These are phyloP conservation scores for Pelodiscus sinensis DNA, from an alignment of 2,113 vertebrate genomes.

Conservation along the genomic window DNA sequence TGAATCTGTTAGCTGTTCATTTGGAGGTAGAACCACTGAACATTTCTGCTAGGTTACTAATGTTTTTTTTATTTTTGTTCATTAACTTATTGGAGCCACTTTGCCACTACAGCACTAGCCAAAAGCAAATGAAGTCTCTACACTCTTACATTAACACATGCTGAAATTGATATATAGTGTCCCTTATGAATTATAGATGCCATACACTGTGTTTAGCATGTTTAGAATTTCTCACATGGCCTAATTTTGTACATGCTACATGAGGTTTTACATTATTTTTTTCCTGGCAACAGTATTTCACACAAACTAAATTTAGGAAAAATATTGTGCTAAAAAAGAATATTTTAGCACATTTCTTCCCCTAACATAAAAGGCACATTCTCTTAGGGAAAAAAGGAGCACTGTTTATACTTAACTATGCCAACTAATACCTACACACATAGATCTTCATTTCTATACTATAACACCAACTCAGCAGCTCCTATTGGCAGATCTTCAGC, in stretches of 20 bases:
- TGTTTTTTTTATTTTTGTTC: conserved; percentile 25
- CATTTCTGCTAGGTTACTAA: conserved; percentile 22
- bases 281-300: neutral
- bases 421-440: conserved; percentile 27
- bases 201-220: neutral
- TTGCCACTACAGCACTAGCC: conserved; percentile 24
- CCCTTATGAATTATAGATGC: conserved; percentile 36
- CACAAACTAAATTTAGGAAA: neutral
- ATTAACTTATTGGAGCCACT: neutral
- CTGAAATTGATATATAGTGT: neutral
- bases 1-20: neutral
- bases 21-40: neutral
- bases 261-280: neutral
- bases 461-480: neutral
- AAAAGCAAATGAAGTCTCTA: conserved; percentile 29
- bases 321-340: neutral
- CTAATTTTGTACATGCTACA: neutral
- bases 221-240: neutral
- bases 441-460: conserved; percentile 28
- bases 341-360: neutral
- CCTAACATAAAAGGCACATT: neutral
- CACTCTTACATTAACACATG: conserved; percentile 33
- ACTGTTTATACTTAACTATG: conserved; percentile 5
- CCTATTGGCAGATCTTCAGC: neutral
- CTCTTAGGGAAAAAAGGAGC: neutral